These are phyloP conservation scores for Microctenopoma stevenorrisi DNA, from an alignment of 2,797 vertebrate species.

Conservation along the genomic window DNA sequence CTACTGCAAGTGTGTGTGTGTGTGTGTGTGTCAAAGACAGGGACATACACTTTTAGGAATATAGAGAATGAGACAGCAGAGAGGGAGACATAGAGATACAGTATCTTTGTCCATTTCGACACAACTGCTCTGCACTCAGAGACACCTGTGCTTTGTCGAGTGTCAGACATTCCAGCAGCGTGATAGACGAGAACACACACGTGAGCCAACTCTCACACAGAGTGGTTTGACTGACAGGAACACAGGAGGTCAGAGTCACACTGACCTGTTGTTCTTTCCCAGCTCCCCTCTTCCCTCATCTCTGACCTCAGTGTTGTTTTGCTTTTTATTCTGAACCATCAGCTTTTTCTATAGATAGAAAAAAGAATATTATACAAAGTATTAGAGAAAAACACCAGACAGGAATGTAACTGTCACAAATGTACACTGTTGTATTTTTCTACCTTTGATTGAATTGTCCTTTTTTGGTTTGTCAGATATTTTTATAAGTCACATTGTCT, in stretches of 20 bases:
- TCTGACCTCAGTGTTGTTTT: conserved; percentile 28
- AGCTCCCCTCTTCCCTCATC: conserved; percentile 12
- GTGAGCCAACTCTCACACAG: conserved; percentile 6
- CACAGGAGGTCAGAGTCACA: conserved; percentile 31
- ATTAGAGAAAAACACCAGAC: background rate
- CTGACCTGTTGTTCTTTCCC: conserved; percentile 46
- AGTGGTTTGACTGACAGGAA: conserved; percentile 34
- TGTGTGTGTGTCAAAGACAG: conserved; percentile 1
- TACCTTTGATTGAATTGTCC: too few relatives aligned
- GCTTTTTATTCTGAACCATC: background rate
- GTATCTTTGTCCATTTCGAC: conserved; percentile 6
- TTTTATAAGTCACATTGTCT: background rate
- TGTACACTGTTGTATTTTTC: background rate
- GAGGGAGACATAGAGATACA: background rate
- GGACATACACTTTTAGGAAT: background rate
- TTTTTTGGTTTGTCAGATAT: too few relatives aligned
- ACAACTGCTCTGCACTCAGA: conserved; percentile 38
- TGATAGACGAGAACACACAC: conserved; percentile 39
- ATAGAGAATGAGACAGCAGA: background rate
- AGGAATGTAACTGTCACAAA: background rate
- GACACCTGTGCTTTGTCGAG: conserved; percentile 52
- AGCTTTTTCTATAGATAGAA: background rate
- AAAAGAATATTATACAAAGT: background rate
- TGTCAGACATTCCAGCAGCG: conserved; percentile 51
- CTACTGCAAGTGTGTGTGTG: conserved; percentile 1